Evolutionary conservation across 2,797 vertebrate genomes (phyloP).

Genomic region (Distichodus sexfasciatus): DNA sequence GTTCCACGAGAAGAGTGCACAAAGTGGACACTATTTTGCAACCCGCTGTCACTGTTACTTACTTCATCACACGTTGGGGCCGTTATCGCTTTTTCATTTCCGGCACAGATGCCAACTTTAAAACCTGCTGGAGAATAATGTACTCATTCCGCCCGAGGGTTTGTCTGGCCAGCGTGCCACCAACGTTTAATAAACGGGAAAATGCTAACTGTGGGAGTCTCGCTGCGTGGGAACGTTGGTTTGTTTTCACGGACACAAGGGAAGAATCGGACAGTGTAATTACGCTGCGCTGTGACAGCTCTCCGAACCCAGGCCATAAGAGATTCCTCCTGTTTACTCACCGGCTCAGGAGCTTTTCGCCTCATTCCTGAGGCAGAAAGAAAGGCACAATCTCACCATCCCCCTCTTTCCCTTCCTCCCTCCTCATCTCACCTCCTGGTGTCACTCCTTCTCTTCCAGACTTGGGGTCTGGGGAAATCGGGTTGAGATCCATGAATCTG

Average conservation of each 20-base stretch:
- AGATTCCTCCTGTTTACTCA: conserved; percentile 35
- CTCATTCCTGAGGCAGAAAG: neutral
- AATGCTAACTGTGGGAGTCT: conserved; percentile 4
- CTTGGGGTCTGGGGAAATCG: conserved; percentile 49
- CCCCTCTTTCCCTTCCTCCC: neutral
- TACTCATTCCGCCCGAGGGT: neutral
- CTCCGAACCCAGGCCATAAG: neutral
- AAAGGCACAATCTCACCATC: neutral
- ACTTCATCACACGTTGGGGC: neutral
- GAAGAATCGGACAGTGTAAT: conserved; percentile 25
- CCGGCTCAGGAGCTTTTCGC: conserved; percentile 10
- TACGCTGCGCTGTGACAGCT: conserved; percentile 19
- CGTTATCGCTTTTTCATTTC: neutral
- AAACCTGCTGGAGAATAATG: conserved; percentile 9
- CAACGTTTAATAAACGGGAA: neutral
- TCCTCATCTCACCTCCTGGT: conserved; percentile 1
- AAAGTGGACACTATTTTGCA: neutral
- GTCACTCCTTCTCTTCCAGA: conserved; percentile 24
- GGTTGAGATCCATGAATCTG: conserved; percentile 72
- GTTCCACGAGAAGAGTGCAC: neutral
- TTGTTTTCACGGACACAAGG: neutral
- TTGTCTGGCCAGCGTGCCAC: neutral
- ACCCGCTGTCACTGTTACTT: neutral
- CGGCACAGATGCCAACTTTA: neutral
- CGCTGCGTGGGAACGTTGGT: neutral